Conservation (phyloP, 2,113 vertebrate genomes). For the Triplophysa rosa region DNA sequence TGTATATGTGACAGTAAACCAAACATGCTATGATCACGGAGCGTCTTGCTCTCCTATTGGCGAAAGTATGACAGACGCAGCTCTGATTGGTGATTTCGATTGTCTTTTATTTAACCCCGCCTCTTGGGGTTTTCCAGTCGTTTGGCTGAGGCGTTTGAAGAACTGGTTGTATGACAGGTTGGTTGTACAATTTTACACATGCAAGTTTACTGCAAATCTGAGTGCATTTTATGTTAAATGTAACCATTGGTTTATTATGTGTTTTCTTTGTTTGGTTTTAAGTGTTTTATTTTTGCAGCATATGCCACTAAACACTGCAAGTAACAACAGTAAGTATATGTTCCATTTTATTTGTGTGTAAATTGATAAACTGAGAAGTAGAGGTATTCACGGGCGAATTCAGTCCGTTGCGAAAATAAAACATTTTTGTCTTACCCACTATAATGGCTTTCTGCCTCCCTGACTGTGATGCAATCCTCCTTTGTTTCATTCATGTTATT, state of each 20-base stretch:
- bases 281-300: neutral
- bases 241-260: neutral
- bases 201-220: neutral
- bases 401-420: neutral
- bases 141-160: slow-evolving; percentile 63
- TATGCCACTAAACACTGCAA: neutral
- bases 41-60: slow-evolving; percentile 52
- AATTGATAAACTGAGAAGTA: neutral
- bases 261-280: neutral
- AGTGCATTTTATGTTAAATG: neutral
- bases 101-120: slow-evolving; percentile 48
- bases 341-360: neutral
- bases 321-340: neutral
- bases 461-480: no score
- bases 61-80: neutral
- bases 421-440: neutral
- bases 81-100: slow-evolving; percentile 57
- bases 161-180: slow-evolving; percentile 19
- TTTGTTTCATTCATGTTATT: no score
- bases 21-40: neutral
- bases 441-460: no score
- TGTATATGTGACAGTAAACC: neutral
- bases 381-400: no score
- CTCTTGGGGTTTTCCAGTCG: slow-evolving; percentile 71
- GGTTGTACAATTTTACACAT: neutral